Evolutionary conservation across 2,888 invertebrate species (phyloP).

Genomic region (Drosophila gaucha): DNA sequence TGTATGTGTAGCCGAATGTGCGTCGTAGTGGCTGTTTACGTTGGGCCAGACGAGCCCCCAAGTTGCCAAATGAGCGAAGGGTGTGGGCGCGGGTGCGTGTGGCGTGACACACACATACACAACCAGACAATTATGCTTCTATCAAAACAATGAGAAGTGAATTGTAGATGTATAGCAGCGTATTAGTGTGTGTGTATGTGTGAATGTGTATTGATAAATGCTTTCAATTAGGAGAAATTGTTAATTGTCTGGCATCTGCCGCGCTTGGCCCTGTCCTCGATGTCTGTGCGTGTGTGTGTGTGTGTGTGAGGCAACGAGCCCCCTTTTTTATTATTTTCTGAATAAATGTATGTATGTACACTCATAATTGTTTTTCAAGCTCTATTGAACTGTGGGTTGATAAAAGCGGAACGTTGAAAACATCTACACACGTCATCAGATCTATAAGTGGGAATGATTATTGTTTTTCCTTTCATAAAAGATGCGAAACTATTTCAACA

Average conservation of each 20-base stretch:
- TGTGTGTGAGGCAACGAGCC: slow-evolving; percentile 55
- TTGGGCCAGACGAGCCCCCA: slow-evolving; percentile 69
- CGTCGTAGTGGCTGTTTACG: slow-evolving; percentile 44
- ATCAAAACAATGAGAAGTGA: slow-evolving; percentile 19
- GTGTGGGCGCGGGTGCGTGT: slow-evolving; percentile 33
- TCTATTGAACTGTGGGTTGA: slow-evolving; percentile 68
- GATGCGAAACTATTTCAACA: slow-evolving; percentile 21
- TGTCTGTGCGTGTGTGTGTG: slow-evolving; percentile 20
- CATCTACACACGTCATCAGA: slow-evolving; percentile 65
- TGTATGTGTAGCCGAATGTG: slow-evolving; percentile 27
- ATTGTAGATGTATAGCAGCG: too few relatives aligned
- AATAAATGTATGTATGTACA: too few relatives aligned
- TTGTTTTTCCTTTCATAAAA: slow-evolving; percentile 26
- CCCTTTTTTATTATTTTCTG: slow-evolving; percentile 36
- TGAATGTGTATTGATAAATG: slow-evolving; percentile 13
- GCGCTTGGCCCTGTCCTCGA: slow-evolving; percentile 58
- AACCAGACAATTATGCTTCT: slow-evolving; percentile 53
- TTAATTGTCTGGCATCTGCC: slow-evolving; percentile 52
- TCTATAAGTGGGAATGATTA: slow-evolving; percentile 15
- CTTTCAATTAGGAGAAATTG: slow-evolving; percentile 63
- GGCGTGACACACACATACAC: slow-evolving; percentile 30
- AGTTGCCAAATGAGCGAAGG: slow-evolving; percentile 49
- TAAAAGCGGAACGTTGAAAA: slow-evolving; percentile 54
- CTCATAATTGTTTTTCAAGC: slow-evolving; percentile 68
- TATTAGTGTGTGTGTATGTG: not conserved